Evolutionary conservation across 2,113 vertebrate species (phyloP), one percentile per base, ranked within the genome.

Genomic region (Triplophysa rosa): DNA sequence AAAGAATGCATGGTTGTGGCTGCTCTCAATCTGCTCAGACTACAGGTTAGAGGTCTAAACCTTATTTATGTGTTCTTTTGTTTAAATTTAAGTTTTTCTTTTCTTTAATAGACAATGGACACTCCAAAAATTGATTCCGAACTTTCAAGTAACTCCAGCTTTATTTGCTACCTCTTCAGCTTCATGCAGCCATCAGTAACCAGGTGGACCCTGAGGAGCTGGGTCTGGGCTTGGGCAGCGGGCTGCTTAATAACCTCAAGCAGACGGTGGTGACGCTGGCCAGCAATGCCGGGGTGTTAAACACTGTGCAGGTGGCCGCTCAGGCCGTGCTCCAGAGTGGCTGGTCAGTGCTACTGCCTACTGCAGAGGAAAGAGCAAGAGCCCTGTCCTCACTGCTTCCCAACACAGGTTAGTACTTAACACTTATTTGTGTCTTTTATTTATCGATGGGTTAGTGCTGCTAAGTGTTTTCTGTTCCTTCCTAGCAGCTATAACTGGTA

Each of bases 1-100:
- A 97, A 98, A 80, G 98, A 99, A 80, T 99, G 98, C 80, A 96
- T 98, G 96, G 95, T 96, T 9, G 98, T 99, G 37, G 93, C 97
- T 6, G 95, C 95, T 0, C 93, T 99, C 82, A 98, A 98, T 77
- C 94, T 99, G 66, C 92, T 99, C 0, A 89, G 97, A 52, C 94
- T 99, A 21, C 98, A 99, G 96, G 98, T 99, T 75, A 8, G 72
- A 33, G 0, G 8, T n/a, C 10, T 4, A 0, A 6, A 23, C 58
- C 7, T 37, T 37, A 37, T 37, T 37, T 37, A 7, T 37, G 6
- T 37, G 33, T 37, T 37, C 33, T 37, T 37, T 37, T 1, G 33
- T 37, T 37, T 37, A 37, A 37, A 6, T 8, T 37, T 29, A 2
- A 6, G 5, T 5, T 33, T 37, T 37, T 37, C 5, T 37, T 37